Conservation (phyloP, 2,888 invertebrate genomes). For the Slavum lentiscoides region DNA sequence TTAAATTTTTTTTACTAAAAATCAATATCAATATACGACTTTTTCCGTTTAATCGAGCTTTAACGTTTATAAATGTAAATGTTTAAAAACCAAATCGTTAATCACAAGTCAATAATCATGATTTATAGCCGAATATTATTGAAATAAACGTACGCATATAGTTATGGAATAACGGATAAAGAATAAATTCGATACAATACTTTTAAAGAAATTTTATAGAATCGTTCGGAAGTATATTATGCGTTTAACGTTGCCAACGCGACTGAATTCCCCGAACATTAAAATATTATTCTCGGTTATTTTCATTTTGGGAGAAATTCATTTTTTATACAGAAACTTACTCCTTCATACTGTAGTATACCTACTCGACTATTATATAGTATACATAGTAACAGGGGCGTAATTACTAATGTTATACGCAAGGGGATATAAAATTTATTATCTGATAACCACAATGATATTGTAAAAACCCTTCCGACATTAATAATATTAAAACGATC, state of each 20-base stretch:
- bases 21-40: constrained; percentile 3
- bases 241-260: not conserved
- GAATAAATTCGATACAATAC: not conserved
- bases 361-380: too few species aligned
- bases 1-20: not conserved
- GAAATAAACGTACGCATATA: not conserved
- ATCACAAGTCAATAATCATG: not conserved
- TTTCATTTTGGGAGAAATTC: too few species aligned
- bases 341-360: not conserved
- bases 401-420: too few species aligned
- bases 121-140: not conserved
- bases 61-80: not conserved
- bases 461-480: too few species aligned
- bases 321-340: not conserved
- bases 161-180: not conserved
- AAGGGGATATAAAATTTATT: too few species aligned
- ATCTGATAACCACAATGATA: too few species aligned
- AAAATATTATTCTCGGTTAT: not conserved
- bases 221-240: not conserved
- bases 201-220: not conserved
- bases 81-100: not conserved
- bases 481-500: too few species aligned
- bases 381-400: too few species aligned
- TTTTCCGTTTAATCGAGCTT: not conserved
- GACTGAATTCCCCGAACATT: not conserved